Evolutionary conservation across 2,113 vertebrate species (phyloP), one percentile per base, ranked within the genome.

Genomic region (Vulpes ferrilata): DNA sequence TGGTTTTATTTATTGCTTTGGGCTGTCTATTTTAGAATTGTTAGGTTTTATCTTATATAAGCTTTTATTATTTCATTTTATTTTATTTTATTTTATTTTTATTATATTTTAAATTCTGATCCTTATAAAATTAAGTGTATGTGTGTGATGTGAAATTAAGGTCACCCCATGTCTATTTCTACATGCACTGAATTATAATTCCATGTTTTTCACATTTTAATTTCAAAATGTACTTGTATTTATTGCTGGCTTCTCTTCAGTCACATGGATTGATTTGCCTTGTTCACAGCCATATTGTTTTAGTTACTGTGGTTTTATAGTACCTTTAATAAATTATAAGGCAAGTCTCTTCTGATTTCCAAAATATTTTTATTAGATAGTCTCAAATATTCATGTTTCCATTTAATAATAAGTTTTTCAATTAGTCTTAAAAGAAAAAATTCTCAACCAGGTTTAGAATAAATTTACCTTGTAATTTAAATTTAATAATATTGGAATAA

Each of bases 341-440:
- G 5, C 7, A 4, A 16, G 2, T 51, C 35, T 11, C 53, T 7
- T 35, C 25, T 79, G n/a, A 88, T 71, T 79, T 67, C 60, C 64
- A 48, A 76, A 30, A 22, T 79, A 20, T 69, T 79, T 78, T 78
- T 81, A n/a, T 96, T 95, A 57, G 10, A 64, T 86, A 85, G n/a
- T 32, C 23, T 85, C 30, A 90, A 81, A 59, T 91, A 32, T 25
- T 87, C 65, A 64, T 43, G n/a, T 82, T 92, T 90, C 1, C 32
- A n/a, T 43, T 91, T 23, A 87, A 13, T 93, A n/a, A 23, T 80
- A 83, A 88, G 35, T 71, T 65, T 64, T 92, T 35, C 38, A 76
- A 64, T 4, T 76, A 81, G 7, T 51, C 20, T 71, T 69, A 91
- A 84, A 53, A 19, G 23, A 25, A 81, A 55, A 59, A 71, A 13